Percentiles rank a stretch among this genome's conserved stretches.
These are phyloP conservation scores for Heliothis subflexa DNA, from an alignment of 1,140 invertebrate genomes.

Conservation along the genomic window DNA sequence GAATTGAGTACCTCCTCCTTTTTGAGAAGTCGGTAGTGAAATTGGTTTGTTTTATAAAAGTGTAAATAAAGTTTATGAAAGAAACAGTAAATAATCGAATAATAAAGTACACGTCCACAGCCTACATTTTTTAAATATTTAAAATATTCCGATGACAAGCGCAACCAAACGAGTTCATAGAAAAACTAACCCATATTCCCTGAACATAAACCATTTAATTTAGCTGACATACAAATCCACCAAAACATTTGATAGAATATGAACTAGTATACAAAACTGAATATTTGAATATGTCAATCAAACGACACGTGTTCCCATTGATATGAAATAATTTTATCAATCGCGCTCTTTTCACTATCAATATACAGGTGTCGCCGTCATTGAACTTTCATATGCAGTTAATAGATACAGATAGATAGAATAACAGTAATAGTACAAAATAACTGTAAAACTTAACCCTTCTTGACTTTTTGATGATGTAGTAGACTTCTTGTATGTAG, in stretches of 20 bases:
- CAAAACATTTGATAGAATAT: slow-evolving; percentile 30
- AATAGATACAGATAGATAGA: not conserved
- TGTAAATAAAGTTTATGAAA: not conserved
- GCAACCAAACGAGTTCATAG: not conserved
- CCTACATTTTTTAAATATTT: not conserved
- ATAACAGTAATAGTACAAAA: not conserved
- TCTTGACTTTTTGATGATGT: no score
- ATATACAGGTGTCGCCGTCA: not conserved
- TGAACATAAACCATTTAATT: slow-evolving; percentile 1
- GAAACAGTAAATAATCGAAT: not conserved
- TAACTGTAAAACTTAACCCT: no score
- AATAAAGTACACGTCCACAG: no score
- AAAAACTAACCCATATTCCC: not conserved
- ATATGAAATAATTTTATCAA: slow-evolving; percentile 21
- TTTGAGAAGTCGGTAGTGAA: no score
- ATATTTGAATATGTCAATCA: slow-evolving; percentile 41
- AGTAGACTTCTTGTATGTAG: no score
- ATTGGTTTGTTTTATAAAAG: no score
- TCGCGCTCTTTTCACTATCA: slow-evolving; percentile 12
- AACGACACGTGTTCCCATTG: not conserved
- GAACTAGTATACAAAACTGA: slow-evolving; percentile 12
- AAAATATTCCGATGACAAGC: not conserved
- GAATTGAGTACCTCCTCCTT: no score
- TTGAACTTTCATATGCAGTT: not conserved
- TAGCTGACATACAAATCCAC: not conserved